phyloP scores from a whole-genome alignment of 1,140 invertebrate genomes.

The Protaetia brevitarsis region DNA sequence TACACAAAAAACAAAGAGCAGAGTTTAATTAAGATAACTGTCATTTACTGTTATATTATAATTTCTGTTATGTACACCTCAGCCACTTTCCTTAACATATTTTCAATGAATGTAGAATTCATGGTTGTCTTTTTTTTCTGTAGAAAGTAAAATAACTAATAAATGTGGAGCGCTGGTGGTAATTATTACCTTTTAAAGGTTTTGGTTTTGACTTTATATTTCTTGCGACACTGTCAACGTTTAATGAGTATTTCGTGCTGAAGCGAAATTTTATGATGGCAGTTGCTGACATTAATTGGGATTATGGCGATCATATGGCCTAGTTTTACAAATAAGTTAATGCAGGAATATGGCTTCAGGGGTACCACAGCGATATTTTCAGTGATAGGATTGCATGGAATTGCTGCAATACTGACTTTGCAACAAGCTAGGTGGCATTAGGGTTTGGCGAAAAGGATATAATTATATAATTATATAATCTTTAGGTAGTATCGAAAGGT shows the following conservation, averaged over 20 bases:
- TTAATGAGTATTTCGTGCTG: constrained; percentile 59
- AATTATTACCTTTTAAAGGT: constrained; percentile 33
- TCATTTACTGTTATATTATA: no score
- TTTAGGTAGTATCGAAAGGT: no score
- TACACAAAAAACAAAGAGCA: no score
- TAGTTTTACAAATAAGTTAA: constrained; percentile 51
- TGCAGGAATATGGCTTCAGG: constrained; percentile 56
- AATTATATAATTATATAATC: background rate
- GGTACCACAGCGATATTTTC: constrained; percentile 59
- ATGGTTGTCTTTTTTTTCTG: no score
- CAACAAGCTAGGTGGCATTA: constrained; percentile 68
- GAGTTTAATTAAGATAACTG: no score
- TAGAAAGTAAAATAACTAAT: constrained; percentile 35
- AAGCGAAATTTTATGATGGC: constrained; percentile 60
- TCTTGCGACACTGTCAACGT: constrained; percentile 56
- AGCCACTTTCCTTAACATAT: constrained; percentile 54
- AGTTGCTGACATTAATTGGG: constrained; percentile 58
- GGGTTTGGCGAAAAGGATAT: constrained; percentile 43
- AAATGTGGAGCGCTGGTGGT: no score
- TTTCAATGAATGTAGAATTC: constrained; percentile 55
- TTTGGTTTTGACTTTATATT: constrained; percentile 58
- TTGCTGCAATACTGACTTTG: constrained; percentile 61
- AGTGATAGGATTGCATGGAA: constrained; percentile 59
- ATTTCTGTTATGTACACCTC: constrained; percentile 51
- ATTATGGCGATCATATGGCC: constrained; percentile 57